These are phyloP conservation scores for Amiota mariae DNA, from an alignment of 2,888 invertebrate genomes.

Conservation along the genomic window DNA sequence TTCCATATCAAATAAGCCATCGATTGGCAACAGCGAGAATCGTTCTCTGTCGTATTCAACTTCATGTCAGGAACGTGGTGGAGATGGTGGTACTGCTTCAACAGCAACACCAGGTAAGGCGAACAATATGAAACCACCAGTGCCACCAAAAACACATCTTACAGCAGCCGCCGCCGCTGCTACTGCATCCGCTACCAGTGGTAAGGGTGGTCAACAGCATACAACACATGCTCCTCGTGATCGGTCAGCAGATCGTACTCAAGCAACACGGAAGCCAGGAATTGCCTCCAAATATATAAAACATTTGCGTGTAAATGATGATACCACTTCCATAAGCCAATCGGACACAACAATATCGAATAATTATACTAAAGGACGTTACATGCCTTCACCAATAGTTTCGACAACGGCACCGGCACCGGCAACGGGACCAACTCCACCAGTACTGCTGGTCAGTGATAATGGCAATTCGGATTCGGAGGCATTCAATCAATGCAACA, in stretches of 20 bases:
- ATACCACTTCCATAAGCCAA: conserved; percentile 72
- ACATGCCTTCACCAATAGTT: conserved; percentile 47
- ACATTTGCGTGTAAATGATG: conserved; percentile 70
- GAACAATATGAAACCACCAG: conserved; percentile 58
- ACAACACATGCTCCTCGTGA: conserved; percentile 47
- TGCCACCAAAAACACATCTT: conserved; percentile 69
- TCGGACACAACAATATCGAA: conserved; percentile 73
- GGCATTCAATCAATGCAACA: conserved; percentile 70
- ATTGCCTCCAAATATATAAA: conserved; percentile 72
- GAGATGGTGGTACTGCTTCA: conserved; percentile 1
- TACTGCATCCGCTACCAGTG: background rate
- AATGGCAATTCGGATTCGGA: conserved; percentile 73
- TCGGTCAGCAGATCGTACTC: conserved; percentile 51
- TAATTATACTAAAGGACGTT: conserved; percentile 69
- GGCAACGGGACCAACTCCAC: conserved; percentile 17
- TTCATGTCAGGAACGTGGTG: conserved; percentile 53
- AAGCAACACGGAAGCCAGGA: conserved; percentile 56
- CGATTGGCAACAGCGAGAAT: conserved; percentile 74
- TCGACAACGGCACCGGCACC: conserved; percentile 46
- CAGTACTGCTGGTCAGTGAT: conserved; percentile 60
- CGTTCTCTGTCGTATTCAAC: conserved; percentile 65
- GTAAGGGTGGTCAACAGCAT: background rate
- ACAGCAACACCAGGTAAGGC: conserved; percentile 16
- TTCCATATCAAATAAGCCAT: conserved; percentile 82
- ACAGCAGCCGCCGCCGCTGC: conserved; percentile 29